phyloP scores from a whole-genome alignment of 2,113 vertebrate species.

The Rhynchopsitta pachyrhyncha region DNA sequence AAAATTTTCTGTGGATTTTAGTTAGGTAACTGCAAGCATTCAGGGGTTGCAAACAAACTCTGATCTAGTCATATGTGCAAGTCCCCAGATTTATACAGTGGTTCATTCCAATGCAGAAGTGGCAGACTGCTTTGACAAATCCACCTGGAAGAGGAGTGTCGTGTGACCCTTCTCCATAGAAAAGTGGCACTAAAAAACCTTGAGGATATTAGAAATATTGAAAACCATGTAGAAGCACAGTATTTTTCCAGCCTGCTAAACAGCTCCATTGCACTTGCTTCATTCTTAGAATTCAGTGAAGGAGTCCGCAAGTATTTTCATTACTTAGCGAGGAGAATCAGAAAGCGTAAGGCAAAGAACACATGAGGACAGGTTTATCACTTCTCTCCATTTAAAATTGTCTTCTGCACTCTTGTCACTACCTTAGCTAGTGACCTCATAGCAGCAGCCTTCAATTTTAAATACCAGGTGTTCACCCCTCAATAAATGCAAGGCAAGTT shows the following conservation, averaged over 20 bases:
- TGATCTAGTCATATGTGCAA: not conserved
- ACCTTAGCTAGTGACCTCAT: not conserved
- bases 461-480: not conserved
- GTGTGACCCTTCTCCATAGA: not conserved
- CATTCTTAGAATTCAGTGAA: not conserved
- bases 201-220: not conserved
- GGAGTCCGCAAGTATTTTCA: not conserved
- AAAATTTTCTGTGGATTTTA: not conserved
- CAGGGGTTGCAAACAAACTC: not conserved
- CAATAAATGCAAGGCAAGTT: not conserved
- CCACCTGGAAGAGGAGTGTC: not conserved
- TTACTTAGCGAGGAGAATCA: not conserved
- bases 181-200: not conserved
- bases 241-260: not conserved
- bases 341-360: not conserved
- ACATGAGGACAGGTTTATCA: not conserved
- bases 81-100: not conserved
- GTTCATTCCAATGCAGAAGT: not conserved
- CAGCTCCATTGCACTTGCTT: not conserved
- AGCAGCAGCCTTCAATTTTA: not conserved
- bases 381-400: not conserved
- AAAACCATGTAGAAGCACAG: not conserved
- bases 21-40: not conserved
- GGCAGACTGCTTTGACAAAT: not conserved
- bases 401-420: not conserved